phyloP scores from a whole-genome alignment of 2,113 vertebrate species.

The Oreochromis niloticus region DNA sequence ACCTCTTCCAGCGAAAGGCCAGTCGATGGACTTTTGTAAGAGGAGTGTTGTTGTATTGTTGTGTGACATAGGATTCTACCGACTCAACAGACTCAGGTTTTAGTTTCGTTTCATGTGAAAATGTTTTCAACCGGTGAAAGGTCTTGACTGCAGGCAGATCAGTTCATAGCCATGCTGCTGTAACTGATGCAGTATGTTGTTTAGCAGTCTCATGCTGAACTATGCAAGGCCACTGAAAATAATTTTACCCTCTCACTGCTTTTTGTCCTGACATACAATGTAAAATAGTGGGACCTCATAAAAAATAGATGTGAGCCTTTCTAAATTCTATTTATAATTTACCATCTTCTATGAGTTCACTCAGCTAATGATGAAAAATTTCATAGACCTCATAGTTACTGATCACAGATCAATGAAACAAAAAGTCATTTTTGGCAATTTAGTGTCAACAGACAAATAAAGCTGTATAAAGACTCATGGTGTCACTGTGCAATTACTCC shows the following conservation, averaged over 20 bases:
- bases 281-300: not conserved
- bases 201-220: not conserved
- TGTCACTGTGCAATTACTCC: not conserved
- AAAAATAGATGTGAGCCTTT: not conserved
- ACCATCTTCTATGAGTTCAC: not conserved
- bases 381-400: not conserved
- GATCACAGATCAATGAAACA: not conserved
- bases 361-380: not conserved
- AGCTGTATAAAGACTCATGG: not conserved
- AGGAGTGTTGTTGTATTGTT: not conserved
- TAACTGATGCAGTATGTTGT: not conserved
- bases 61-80: not conserved
- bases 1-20: not conserved
- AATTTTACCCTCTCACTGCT: not conserved
- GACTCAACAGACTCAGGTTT: not conserved
- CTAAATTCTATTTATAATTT: not conserved
- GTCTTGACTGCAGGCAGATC: not conserved
- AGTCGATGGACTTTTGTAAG: not conserved
- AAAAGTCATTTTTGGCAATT: not conserved
- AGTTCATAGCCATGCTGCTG: not conserved
- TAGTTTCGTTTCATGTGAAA: not conserved
- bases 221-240: not conserved
- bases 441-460: not conserved
- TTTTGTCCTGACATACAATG: not conserved
- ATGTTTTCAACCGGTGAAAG: not conserved